These are phyloP conservation scores for Andrena chrysosceles DNA, from an alignment of 2,888 invertebrate genomes.

Conservation along the genomic window DNA sequence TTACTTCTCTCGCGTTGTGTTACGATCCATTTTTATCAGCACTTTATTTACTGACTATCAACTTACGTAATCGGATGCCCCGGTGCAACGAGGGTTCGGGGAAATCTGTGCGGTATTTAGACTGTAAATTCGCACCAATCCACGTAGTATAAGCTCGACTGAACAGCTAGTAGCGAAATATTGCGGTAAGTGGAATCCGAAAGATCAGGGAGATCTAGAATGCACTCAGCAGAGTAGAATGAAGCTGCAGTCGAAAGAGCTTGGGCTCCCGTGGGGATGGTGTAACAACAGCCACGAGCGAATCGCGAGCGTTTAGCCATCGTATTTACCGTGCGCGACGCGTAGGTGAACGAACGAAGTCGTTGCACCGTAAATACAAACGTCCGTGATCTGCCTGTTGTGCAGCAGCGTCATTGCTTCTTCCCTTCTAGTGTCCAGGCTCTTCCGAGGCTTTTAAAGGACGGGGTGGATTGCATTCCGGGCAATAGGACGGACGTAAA, in stretches of 20 bases:
- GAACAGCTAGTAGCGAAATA: too few relatives aligned
- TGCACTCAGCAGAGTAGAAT: not conserved
- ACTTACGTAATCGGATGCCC: too few relatives aligned
- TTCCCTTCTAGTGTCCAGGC: conserved; percentile 12
- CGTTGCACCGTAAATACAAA: conserved; percentile 11
- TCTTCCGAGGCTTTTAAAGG: conserved; percentile 26
- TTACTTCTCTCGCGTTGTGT: too few relatives aligned
- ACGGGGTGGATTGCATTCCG: conserved; percentile 22
- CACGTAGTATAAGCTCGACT: too few relatives aligned
- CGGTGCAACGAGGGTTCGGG: too few relatives aligned
- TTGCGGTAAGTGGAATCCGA: too few relatives aligned
- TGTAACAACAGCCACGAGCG: conserved; percentile 13
- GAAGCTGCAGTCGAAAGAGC: not conserved
- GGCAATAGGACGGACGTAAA: conserved; percentile 1
- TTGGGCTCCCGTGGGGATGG: not conserved
- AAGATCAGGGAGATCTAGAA: not conserved
- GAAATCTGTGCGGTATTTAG: too few relatives aligned
- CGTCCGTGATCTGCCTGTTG: conserved; percentile 3
- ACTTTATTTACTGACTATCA: too few relatives aligned
- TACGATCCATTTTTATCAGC: too few relatives aligned
- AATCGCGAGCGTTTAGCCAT: conserved; percentile 2
- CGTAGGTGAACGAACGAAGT: conserved; percentile 21
- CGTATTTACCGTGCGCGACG: conserved; percentile 19
- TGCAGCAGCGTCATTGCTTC: conserved; percentile 11
- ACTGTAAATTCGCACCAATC: too few relatives aligned